These are phyloP conservation scores for Agelaius phoeniceus DNA, from an alignment of 2,113 vertebrate genomes.

Conservation along the genomic window DNA sequence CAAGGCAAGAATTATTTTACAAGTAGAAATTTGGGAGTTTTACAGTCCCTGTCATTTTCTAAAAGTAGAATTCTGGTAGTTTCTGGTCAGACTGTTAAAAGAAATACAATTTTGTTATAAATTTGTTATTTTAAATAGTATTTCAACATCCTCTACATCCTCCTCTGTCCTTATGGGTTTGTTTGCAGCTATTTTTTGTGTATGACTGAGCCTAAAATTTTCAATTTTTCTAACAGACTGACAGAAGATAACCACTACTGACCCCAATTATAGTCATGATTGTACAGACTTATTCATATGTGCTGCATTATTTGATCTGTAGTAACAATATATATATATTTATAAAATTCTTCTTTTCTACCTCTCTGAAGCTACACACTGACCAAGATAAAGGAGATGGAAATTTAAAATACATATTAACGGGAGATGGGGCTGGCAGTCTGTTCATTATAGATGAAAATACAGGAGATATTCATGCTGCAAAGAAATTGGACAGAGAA, in stretches of 20 bases:
- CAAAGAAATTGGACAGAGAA: slow-evolving; percentile 95
- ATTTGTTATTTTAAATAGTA: not conserved
- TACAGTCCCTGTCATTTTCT: not conserved
- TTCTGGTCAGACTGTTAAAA: not conserved
- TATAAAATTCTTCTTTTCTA: slow-evolving; percentile 71
- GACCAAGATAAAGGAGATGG: slow-evolving; percentile 96
- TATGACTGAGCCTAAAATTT: slow-evolving; percentile 2
- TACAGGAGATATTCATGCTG: slow-evolving; percentile 96
- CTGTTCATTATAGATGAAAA: slow-evolving; percentile 96
- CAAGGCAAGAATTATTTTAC: not conserved
- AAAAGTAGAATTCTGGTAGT: not conserved
- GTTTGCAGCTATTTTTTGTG: not conserved
- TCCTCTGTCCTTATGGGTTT: not conserved
- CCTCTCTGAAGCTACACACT: slow-evolving; percentile 89
- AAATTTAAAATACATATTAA: slow-evolving; percentile 92
- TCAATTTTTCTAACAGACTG: not conserved
- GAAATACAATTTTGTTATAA: not conserved
- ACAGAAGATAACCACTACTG: slow-evolving; percentile 22
- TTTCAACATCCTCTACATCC: not conserved
- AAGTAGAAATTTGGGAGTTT: not conserved
- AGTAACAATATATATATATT: slow-evolving; percentile 60
- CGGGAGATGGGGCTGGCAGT: slow-evolving; percentile 93
- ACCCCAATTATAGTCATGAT: slow-evolving; percentile 3
- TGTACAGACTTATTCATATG: slow-evolving; percentile 7
- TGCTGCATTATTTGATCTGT: slow-evolving; percentile 37